Evolutionary conservation across 2,113 vertebrate species (phyloP), one percentile per base, ranked within the genome.

Genomic region (Beaufortia kweichowensis): DNA sequence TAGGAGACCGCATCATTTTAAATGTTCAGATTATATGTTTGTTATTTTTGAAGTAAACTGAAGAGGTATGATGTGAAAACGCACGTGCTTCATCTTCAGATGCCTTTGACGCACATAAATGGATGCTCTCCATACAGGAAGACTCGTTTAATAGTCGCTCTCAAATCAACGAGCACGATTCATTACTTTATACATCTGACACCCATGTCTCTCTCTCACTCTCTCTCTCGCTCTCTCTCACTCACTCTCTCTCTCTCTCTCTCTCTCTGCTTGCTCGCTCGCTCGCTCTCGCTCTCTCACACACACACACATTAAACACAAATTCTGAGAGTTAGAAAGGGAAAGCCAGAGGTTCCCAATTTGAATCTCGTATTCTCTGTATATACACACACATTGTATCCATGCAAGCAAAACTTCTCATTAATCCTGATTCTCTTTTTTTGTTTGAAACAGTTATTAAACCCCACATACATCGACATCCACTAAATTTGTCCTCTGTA

Each of bases 1-100:
- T 78, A 70, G 66, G 76, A 62, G 26, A 78, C 76, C 33, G 11
- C 56, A 28, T 70, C 43, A 14, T 63, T 50, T 71, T 35, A 43
- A 76, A 57, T 14, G 39, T 11, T 24, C n/a, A 6, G 59, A 33
- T 67, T 35, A 56, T 68, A 28, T 31, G 43, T 53, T 29, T 39
- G 9, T 55, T 26, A 35, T 41, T 50, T 55, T 17, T 26, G 43
- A 19, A 50, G 55, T 53, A 62, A 56, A 35, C 46, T 63, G 26
- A 70, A 55, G 63, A 68, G 63, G 53, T 77, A 21, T 2, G 19
- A 67, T 14, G 53, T 28, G 41, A 29, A 67, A 23, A 53, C 26
- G 35, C 53, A 62, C 24, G 48, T 55, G 29, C 21, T 26, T 71
- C 67, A 9, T 70, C 67, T 70, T 33, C 1, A 9, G 14, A 24